These are phyloP conservation scores for Lochmaea capreae DNA, from an alignment of 2,888 invertebrate genomes.

Conservation along the genomic window DNA sequence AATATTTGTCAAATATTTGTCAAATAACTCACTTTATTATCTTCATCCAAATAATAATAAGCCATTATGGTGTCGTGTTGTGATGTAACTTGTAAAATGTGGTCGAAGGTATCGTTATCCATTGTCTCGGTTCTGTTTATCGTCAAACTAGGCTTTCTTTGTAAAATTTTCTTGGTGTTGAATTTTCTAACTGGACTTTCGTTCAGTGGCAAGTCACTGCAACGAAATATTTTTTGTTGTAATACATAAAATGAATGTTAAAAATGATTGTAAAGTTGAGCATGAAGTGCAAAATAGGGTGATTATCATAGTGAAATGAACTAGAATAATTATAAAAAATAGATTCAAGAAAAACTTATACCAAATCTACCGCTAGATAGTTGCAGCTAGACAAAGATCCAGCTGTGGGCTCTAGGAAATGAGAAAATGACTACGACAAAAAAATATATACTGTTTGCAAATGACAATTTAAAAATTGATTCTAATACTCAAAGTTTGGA, in stretches of 20 bases:
- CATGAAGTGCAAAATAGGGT: too few relatives aligned
- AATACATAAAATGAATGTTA: not conserved
- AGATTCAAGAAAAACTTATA: too few relatives aligned
- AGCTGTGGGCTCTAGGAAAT: too few relatives aligned
- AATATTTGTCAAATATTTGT: too few relatives aligned
- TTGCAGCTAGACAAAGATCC: too few relatives aligned
- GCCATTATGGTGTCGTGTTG: constrained; percentile 91
- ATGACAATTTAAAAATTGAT: too few relatives aligned
- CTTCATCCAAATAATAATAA: constrained; percentile 90
- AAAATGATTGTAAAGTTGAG: not conserved
- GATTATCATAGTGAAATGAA: too few relatives aligned
- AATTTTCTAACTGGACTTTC: constrained; percentile 59
- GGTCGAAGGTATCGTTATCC: constrained; percentile 75
- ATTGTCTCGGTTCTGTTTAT: constrained; percentile 60
- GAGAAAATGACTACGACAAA: too few relatives aligned
- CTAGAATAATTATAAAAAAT: too few relatives aligned
- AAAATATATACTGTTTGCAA: too few relatives aligned
- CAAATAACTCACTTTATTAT: constrained; percentile 74
- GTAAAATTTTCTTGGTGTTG: constrained; percentile 60
- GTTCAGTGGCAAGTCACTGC: constrained; percentile 59
- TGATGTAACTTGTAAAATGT: constrained; percentile 80
- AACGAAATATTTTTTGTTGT: constrained; percentile 30
- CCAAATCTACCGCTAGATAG: too few relatives aligned
- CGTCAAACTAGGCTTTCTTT: constrained; percentile 61
- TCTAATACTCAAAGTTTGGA: too few relatives aligned